Base-by-base conservation (phyloP, 2,797 vertebrate species). In the Argyrosomus regius region DNA sequence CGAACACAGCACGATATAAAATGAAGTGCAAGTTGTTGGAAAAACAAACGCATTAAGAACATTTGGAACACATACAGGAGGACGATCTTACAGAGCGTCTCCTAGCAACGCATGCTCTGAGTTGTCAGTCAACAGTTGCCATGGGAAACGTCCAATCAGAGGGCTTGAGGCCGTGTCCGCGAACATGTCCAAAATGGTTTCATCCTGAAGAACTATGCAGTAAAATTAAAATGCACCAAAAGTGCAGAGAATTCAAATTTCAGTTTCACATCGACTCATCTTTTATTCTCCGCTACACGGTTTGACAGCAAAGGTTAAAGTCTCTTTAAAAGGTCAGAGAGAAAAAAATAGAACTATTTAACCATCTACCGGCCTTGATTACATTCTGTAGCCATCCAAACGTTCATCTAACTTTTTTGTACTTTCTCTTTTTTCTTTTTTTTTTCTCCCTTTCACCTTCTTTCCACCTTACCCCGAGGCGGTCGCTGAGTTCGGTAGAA, bases 391-490 rank as follows among this genome's bases (percentile, higher is more conserved):
- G 74, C 81, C 75, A 72, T 84, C 82, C 81, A 66, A 77, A 75
- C 59, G 5, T 63, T 28, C 24, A n/a, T 65, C 39, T 60, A 2
- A 71, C 89, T 83, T 80, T 75, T 81, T 59, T 72, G 35, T 9
- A 39, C 35, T 39, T 39, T 39, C 35, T 39, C 35, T 77, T 64
- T 39, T 39, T 52, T 68, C 65, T 46, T 64, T 31, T 43, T 52
- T 69, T 62, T 46, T 66, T 77, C 80, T 7, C 35, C 35, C 35
- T 39, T 39, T 39, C 81, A 90, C 91, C 92, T 91, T 88, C 83
- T 69, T 83, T 87, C 89, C 85, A 91, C 89, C 88, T 91, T 86
- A 85, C 84, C 92, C 90, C 0, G 70, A 88, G 91, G 92, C 91
- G 53, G 49, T 85, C 61, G 81, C 82, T 16, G 78, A 82, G 83